Conservation (phyloP, 2,113 vertebrate genomes). For the Girardinichthys multiradiatus region DNA sequence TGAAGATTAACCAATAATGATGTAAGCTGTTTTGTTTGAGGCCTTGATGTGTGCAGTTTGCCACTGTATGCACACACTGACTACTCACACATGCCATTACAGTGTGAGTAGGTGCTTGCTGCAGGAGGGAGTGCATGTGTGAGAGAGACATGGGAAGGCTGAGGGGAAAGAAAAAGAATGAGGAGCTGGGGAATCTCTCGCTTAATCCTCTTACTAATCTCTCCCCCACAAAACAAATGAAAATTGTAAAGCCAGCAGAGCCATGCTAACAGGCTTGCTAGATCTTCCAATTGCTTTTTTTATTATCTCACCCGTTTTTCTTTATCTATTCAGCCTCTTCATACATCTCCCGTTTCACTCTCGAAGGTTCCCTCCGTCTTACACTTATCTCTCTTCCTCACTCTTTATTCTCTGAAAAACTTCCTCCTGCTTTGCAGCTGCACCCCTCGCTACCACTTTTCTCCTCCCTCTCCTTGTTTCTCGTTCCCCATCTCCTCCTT, state of each 20-base stretch:
- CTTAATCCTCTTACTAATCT: constrained; percentile 79
- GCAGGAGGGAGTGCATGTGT: constrained; percentile 28
- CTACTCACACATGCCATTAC: background rate
- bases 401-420: constrained; percentile 38
- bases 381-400: constrained; percentile 45
- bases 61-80: background rate
- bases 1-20: constrained; percentile 10
- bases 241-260: constrained; percentile 78
- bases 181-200: constrained; percentile 66
- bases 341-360: constrained; percentile 53
- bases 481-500: constrained; percentile 73
- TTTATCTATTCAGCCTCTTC: constrained; percentile 44
- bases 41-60: background rate
- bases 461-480: constrained; percentile 66
- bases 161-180: constrained; percentile 50
- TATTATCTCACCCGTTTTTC: constrained; percentile 24
- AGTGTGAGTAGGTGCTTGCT: constrained; percentile 4
- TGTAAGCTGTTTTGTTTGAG: background rate
- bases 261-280: constrained; percentile 66
- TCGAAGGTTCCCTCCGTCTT: constrained; percentile 46
- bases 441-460: constrained; percentile 58
- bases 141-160: constrained; percentile 31
- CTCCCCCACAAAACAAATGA: constrained; percentile 78
- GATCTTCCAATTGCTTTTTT: constrained; percentile 64
- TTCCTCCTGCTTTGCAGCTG: constrained; percentile 48